phyloP scores from a whole-genome alignment of 2,113 vertebrate species.

The Limanda limanda region DNA sequence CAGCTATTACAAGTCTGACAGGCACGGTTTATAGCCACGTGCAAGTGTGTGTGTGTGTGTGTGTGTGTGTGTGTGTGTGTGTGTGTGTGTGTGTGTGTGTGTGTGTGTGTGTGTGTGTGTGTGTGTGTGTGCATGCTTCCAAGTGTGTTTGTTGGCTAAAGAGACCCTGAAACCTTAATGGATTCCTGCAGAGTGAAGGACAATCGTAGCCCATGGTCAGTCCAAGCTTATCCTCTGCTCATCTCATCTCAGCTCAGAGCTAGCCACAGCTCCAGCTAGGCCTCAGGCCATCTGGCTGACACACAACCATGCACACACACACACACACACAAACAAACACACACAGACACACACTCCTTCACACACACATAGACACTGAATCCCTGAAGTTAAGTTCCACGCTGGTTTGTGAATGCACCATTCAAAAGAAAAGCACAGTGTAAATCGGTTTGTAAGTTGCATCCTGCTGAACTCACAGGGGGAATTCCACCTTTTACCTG shows the following conservation, averaged over 20 bases:
- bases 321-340: slow-evolving; percentile 19
- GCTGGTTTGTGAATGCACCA: slow-evolving; percentile 40
- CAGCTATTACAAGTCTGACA: slow-evolving; percentile 61
- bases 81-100: slow-evolving; percentile 30
- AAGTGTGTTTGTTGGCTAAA: slow-evolving; percentile 55
- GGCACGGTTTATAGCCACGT: slow-evolving; percentile 51
- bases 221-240: slow-evolving; percentile 77
- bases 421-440: slow-evolving; percentile 41
- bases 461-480: slow-evolving; percentile 34
- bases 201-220: slow-evolving; percentile 77
- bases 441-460: slow-evolving; percentile 28
- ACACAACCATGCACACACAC: slow-evolving; percentile 28
- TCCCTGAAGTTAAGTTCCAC: slow-evolving; percentile 39
- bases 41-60: slow-evolving; percentile 15
- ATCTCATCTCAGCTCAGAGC: slow-evolving; percentile 76
- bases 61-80: slow-evolving; percentile 32
- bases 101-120: slow-evolving; percentile 17
- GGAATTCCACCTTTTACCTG: slow-evolving; percentile 49
- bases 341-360: slow-evolving; percentile 21
- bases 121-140: slow-evolving; percentile 36
- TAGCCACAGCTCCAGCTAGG: slow-evolving; percentile 69
- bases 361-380: slow-evolving; percentile 18
- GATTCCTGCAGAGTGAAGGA: slow-evolving; percentile 80
- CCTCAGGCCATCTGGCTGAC: slow-evolving; percentile 73
- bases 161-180: slow-evolving; percentile 76